Conservation (phyloP, 2,888 invertebrate species). For the Hanleya hanleyi region DNA sequence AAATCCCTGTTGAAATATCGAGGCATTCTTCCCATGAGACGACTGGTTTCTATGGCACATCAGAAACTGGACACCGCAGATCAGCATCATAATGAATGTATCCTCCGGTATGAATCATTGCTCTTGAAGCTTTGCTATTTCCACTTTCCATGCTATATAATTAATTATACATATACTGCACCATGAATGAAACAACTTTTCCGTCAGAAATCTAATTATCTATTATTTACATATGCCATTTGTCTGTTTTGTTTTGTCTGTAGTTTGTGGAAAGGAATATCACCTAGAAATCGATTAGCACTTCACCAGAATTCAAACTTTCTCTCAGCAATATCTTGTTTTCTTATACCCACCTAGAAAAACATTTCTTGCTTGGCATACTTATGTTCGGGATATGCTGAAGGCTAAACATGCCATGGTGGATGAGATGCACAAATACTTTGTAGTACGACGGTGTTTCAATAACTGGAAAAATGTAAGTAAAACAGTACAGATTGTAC, state of each 20-base stretch:
- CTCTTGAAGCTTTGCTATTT: no score
- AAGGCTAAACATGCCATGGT: slow-evolving; percentile 56
- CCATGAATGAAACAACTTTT: no score
- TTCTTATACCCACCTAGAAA: slow-evolving; percentile 40
- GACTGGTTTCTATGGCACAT: slow-evolving; percentile 52
- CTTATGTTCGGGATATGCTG: slow-evolving; percentile 45
- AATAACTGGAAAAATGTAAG: slow-evolving; percentile 65
- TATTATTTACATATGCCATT: no score
- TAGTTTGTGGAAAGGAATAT: no score
- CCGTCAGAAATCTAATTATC: no score
- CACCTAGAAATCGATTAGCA: no score
- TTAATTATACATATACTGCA: no score
- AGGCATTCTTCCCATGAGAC: slow-evolving; percentile 57
- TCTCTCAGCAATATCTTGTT: no score
- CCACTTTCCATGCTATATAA: no score
- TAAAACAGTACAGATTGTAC: background rate
- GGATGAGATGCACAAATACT: slow-evolving; percentile 58
- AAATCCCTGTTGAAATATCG: slow-evolving; percentile 57
- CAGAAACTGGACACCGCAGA: slow-evolving; percentile 49
- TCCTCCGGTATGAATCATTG: no score
- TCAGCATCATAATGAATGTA: slow-evolving; percentile 40
- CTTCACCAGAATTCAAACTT: no score
- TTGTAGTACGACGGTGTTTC: slow-evolving; percentile 60
- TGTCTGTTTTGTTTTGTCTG: no score
- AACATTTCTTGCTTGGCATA: slow-evolving; percentile 51